Evolutionary conservation across 2,888 invertebrate species (phyloP), one percentile per base, ranked within the genome.

Genomic region (Alentia gelatinosa): DNA sequence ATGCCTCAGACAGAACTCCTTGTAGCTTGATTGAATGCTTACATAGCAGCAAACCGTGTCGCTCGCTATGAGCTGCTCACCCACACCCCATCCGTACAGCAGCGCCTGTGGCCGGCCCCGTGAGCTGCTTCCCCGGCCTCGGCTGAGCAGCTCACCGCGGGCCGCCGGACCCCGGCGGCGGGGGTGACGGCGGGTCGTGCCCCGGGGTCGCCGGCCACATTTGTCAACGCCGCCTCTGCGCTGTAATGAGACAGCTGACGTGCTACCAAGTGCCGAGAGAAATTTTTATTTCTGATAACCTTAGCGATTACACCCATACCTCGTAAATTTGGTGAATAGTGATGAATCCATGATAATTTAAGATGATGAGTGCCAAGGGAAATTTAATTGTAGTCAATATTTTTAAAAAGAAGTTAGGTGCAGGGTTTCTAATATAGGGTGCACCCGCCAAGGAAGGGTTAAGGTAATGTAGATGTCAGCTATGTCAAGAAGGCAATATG

Each of bases 231-330:
- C 9, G 19, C 37, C 37, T 5, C 19, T 3, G 5, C 79, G 19
- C 4, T 63, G 4, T 79, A 79, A 79, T 79, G 79, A 79, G 79
- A 79, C 79, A 79, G 39, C 37, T 79, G 79, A 79, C 79, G 35
- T 26, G 68, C 26, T 26, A 33, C 33, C 68, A 68, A 68, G 30
- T 68, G 56, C 23, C 56, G 23, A 56, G n/a, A 56, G 19, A 56
- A 3, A 56, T n/a, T n/a, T n/a, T n/a, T n/a, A n/a, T n/a, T n/a
- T n/a, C n/a, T n/a, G n/a, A n/a, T n/a, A n/a, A n/a, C n/a, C n/a
- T n/a, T n/a, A n/a, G n/a, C n/a, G n/a, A n/a, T n/a, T n/a, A n/a
- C n/a, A n/a, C n/a, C n/a, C n/a, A n/a, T n/a, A n/a, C n/a, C n/a
- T n/a, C n/a, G n/a, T n/a, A n/a, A n/a, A n/a, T n/a, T n/a, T n/a